These are phyloP conservation scores for Eupithecia inturbata DNA, from an alignment of 2,888 invertebrate genomes.

Conservation along the genomic window DNA sequence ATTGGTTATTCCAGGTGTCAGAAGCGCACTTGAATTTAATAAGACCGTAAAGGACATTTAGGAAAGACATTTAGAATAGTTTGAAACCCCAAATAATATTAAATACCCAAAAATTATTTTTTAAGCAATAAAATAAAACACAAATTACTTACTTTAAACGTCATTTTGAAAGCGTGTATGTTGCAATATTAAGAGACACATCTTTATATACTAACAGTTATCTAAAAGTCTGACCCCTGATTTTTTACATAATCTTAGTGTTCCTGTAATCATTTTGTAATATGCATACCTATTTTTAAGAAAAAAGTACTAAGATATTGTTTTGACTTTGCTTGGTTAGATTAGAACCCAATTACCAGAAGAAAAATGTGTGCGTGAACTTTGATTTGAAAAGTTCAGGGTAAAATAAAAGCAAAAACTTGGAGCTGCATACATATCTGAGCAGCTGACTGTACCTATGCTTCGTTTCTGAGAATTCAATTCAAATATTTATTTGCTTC, in stretches of 20 bases:
- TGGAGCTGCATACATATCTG: no score
- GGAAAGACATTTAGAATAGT: background rate
- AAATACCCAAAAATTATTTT: no score
- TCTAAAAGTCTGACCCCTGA: background rate
- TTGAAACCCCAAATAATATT: background rate
- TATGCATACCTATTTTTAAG: background rate
- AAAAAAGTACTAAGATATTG: background rate
- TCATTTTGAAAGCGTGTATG: constrained; percentile 3
- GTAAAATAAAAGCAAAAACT: no score
- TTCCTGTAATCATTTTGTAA: background rate
- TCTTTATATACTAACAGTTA: constrained; percentile 13
- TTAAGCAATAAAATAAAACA: background rate
- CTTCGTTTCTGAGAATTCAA: no score
- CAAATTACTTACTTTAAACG: constrained; percentile 3
- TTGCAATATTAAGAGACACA: no score
- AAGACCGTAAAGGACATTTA: background rate
- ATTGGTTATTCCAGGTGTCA: no score
- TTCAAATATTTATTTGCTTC: no score
- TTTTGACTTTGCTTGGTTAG: background rate
- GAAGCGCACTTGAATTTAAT: background rate
- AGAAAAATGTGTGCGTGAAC: no score
- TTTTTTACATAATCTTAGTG: background rate
- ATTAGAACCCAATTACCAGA: background rate
- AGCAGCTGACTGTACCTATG: no score
- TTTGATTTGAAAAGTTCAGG: no score